Percentiles rank a stretch among this genome's conserved stretches.
These are phyloP conservation scores for Callorhinus ursinus DNA, from an alignment of 2,113 vertebrate genomes.

Conservation along the genomic window DNA sequence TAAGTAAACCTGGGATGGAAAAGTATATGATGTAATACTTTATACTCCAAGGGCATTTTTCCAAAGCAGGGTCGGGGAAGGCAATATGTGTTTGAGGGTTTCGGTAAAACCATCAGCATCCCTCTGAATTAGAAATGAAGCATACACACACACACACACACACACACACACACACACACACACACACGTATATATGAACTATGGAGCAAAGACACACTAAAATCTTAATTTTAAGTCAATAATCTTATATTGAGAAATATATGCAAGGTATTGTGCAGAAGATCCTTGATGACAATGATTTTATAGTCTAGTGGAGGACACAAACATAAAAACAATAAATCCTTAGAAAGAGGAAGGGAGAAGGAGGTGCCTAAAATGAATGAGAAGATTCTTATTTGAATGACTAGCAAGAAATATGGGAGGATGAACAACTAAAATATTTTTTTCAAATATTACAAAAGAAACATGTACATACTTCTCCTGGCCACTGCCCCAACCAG, in stretches of 20 bases:
- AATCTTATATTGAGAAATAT: neutral
- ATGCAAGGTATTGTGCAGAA: neutral
- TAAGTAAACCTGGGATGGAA: neutral
- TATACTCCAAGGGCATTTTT: neutral
- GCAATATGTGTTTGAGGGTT: neutral
- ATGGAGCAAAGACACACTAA: neutral
- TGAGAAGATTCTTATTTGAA: constrained; percentile 27
- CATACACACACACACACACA: too few species aligned
- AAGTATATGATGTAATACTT: rapidly evolving
- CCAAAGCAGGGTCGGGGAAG: neutral
- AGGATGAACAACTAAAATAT: neutral
- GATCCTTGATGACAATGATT: neutral
- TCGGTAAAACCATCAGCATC: neutral
- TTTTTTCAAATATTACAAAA: constrained; percentile 18
- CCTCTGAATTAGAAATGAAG: neutral
- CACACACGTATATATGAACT: neutral
- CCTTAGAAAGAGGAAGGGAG: neutral
- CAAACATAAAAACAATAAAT: constrained; percentile 16
- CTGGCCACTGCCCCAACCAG: neutral
- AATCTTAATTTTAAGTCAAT: neutral
- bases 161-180: too few species aligned
- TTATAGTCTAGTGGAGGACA: neutral
- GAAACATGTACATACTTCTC: neutral
- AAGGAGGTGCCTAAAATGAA: neutral
- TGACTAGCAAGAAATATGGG: constrained; percentile 20